Conservation (phyloP, 23 tunicate species). For the Phallusia fumigata region DNA sequence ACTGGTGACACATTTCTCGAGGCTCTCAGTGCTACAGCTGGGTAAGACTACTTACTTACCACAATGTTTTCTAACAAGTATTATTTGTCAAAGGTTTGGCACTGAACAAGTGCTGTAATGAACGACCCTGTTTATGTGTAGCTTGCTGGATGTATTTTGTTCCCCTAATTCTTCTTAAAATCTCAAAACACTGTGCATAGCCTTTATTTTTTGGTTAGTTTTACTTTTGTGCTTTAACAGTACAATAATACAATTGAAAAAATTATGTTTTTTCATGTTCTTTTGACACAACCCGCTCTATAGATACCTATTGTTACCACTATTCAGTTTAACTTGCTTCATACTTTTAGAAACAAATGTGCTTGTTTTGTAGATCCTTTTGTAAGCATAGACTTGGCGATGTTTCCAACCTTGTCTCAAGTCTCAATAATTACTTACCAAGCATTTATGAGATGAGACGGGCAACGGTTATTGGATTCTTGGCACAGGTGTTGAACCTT, state of each 20-base stretch:
- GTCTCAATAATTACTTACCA: constrained; percentile 47
- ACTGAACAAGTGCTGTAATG: no score
- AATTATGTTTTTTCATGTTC: neutral
- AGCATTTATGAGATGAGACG: constrained; percentile 70
- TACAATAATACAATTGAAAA: no score
- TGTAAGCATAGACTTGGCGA: constrained; percentile 38
- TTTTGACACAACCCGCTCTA: neutral
- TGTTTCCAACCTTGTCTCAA: constrained; percentile 37
- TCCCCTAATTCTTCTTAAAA: no score
- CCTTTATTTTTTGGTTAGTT: neutral
- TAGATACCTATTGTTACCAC: no score
- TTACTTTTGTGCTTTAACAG: neutral
- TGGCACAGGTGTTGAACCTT: constrained; percentile 49
- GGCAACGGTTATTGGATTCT: constrained; percentile 58
- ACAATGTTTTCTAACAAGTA: no score
- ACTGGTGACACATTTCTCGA: constrained; percentile 40
- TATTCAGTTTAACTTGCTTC: no score
- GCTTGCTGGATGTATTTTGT: no score
- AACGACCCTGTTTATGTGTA: no score
- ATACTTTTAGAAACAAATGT: no score
- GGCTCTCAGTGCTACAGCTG: constrained; percentile 40
- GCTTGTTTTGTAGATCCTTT: constrained; percentile 4
- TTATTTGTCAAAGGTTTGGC: no score
- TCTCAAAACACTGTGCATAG: neutral
- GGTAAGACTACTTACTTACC: constrained; percentile 3